These are phyloP conservation scores for Ciona savignyi DNA, from an alignment of 23 tunicate species.

Conservation along the genomic window DNA sequence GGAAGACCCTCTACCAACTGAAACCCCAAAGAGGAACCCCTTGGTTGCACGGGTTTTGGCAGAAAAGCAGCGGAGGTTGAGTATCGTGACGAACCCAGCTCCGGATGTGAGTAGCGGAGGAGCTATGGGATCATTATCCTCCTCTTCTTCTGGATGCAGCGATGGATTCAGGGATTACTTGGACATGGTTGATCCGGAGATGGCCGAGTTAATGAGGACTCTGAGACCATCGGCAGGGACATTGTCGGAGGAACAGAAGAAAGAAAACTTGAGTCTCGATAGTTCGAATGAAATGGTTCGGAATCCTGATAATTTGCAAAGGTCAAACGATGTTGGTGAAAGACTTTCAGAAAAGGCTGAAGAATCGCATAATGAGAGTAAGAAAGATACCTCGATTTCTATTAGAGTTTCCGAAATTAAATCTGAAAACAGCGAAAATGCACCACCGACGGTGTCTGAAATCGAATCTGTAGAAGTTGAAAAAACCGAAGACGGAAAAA, in stretches of 20 bases:
- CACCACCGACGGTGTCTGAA: neutral
- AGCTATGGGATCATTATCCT: neutral
- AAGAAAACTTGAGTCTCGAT: too few species aligned
- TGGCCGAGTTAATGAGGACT: neutral
- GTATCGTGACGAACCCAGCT: conserved; percentile 2
- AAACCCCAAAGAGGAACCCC: conserved; percentile 1
- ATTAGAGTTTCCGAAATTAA: neutral
- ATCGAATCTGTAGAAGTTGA: neutral
- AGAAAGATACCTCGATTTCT: too few species aligned
- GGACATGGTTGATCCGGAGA: neutral
- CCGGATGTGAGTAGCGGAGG: neutral
- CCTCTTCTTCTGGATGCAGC: neutral
- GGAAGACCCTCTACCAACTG: neutral
- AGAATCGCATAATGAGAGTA: too few species aligned
- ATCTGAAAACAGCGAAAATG: neutral
- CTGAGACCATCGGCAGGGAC: neutral
- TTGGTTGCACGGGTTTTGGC: conserved; percentile 14
- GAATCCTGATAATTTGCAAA: neutral
- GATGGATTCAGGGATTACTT: neutral
- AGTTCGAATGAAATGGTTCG: neutral
- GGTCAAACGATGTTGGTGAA: neutral
- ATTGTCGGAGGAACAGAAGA: too few species aligned
- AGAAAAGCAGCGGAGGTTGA: conserved; percentile 14
- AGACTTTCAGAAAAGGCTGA: neutral
- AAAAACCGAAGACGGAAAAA: neutral